Conservation (phyloP, 2,888 invertebrate genomes). For the Tetramorium bicarinatum region DNA sequence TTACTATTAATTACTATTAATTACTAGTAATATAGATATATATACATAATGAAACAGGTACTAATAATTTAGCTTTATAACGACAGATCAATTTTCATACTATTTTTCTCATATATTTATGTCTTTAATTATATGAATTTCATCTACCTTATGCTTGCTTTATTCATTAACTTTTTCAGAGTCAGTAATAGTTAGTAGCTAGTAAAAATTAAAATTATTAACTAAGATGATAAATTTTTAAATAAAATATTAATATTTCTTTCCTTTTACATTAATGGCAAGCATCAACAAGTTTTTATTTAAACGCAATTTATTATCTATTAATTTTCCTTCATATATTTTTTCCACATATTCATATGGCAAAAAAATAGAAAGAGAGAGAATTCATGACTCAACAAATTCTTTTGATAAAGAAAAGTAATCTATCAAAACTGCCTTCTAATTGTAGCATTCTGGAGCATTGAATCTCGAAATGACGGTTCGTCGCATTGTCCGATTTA, state of each 20-base stretch:
- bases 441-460: slow-evolving; percentile 16
- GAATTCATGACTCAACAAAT: not conserved
- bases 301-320: not conserved
- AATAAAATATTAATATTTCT: not conserved
- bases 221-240: not conserved
- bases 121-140: not conserved
- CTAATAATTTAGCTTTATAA: not conserved
- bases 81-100: not conserved
- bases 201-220: slow-evolving; percentile 14
- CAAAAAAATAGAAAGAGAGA: not conserved
- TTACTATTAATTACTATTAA: slow-evolving; percentile 42
- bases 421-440: not conserved
- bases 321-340: not conserved
- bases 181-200: not conserved
- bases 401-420: not conserved
- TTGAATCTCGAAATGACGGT: not conserved
- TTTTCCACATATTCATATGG: not conserved
- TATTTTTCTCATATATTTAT: not conserved
- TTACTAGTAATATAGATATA: not conserved
- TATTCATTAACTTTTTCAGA: slow-evolving; percentile 3
- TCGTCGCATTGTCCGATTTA: slow-evolving; percentile 47
- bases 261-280: not conserved
- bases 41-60: not conserved
- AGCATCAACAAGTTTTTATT: not conserved
- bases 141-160: not conserved